These are phyloP conservation scores for Chymomyza caudatula DNA, from an alignment of 2,888 invertebrate genomes.

Conservation along the genomic window DNA sequence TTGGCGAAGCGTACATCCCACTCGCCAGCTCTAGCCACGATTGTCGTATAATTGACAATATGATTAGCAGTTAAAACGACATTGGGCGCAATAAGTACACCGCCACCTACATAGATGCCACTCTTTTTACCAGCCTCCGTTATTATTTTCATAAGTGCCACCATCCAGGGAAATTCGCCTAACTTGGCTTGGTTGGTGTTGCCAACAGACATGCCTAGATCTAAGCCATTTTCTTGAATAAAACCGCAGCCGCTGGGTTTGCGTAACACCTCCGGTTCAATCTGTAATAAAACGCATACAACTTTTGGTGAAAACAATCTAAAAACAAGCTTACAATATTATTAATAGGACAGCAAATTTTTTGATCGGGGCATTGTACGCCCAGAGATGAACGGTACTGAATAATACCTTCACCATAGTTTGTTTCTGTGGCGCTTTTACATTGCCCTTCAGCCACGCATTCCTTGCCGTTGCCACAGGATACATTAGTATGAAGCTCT, in stretches of 20 bases:
- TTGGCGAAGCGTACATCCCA: background rate
- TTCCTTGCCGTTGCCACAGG: background rate
- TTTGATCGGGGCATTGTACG: background rate
- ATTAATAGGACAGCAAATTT: background rate
- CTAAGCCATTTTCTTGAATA: background rate
- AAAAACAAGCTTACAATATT: background rate
- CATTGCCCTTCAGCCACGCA: background rate
- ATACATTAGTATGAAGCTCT: background rate
- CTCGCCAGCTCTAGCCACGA: background rate
- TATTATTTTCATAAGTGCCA: background rate
- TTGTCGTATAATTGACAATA: background rate
- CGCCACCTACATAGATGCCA: background rate
- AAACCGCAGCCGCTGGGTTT: background rate
- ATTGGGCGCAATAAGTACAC: background rate
- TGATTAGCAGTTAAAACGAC: background rate
- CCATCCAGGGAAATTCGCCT: background rate
- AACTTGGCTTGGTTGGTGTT: background rate
- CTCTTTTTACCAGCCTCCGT: background rate
- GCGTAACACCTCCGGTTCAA: background rate
- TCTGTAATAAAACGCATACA: background rate
- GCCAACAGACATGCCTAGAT: background rate
- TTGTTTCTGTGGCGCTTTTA: background rate
- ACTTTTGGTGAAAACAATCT: background rate
- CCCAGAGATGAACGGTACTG: background rate
- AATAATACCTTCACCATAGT: background rate